These are phyloP conservation scores for Neodiprion lecontei DNA, from an alignment of 1,140 invertebrate genomes.

Conservation along the genomic window DNA sequence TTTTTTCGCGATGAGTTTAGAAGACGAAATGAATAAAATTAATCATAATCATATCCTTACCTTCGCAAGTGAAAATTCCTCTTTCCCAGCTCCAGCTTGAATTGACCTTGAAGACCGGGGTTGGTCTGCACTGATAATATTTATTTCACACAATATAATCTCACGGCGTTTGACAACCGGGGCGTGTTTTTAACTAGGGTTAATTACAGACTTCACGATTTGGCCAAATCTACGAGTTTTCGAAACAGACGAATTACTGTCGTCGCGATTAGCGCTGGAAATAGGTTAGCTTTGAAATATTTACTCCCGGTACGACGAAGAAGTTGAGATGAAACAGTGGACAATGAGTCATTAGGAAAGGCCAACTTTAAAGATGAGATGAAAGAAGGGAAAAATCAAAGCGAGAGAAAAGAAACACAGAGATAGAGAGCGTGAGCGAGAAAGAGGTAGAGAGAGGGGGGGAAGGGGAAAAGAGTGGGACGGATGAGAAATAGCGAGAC, in stretches of 20 bases:
- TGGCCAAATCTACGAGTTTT: not conserved
- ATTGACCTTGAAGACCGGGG: constrained; percentile 16
- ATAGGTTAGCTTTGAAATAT: not conserved
- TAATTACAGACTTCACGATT: not conserved
- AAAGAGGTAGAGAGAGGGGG: constrained; percentile 11
- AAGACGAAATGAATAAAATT: constrained; percentile 9
- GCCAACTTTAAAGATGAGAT: constrained; percentile 24
- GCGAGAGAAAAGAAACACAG: constrained; percentile 29
- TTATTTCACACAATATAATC: too few species aligned
- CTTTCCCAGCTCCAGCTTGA: constrained; percentile 52
- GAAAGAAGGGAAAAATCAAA: constrained; percentile 21
- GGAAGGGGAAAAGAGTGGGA: constrained; percentile 29
- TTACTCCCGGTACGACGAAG: not conserved
- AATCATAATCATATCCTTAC: constrained; percentile 35
- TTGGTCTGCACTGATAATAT: too few species aligned
- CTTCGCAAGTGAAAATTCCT: constrained; percentile 47
- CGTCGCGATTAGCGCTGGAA: constrained; percentile 6
- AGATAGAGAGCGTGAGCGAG: constrained; percentile 20
- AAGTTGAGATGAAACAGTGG: not conserved
- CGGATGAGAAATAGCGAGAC: constrained; percentile 23
- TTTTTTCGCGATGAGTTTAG: not conserved
- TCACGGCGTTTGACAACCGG: not conserved
- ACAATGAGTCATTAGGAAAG: constrained; percentile 23
- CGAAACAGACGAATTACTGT: not conserved
- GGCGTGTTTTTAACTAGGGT: not conserved